Percentiles rank a stretch among this genome's conserved stretches.
These are phyloP conservation scores for Cebidichthys violaceus DNA, from an alignment of 2,113 vertebrate species.

Conservation along the genomic window DNA sequence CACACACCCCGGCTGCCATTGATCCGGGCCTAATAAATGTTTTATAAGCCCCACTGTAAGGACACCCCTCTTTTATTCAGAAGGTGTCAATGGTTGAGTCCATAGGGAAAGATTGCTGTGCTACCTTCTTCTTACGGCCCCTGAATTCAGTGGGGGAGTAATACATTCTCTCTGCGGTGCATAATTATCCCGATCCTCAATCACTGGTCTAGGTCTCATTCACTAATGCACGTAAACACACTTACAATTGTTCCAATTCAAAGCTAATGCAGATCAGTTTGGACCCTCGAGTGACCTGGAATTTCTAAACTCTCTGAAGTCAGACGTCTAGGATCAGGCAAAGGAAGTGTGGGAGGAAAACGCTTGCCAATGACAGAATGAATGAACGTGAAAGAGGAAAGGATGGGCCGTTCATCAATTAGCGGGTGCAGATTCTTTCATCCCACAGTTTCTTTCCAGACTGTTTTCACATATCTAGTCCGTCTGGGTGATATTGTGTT, in stretches of 20 bases:
- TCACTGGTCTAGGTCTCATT: not conserved
- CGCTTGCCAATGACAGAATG: slow-evolving; percentile 13
- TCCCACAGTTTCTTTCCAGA: slow-evolving; percentile 13
- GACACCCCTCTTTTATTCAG: slow-evolving; percentile 40
- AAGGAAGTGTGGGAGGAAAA: not conserved
- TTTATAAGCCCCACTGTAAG: slow-evolving; percentile 68
- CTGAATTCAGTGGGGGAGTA: slow-evolving; percentile 17
- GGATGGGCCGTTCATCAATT: slow-evolving; percentile 16
- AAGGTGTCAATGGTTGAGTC: slow-evolving; percentile 51
- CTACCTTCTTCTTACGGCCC: not conserved
- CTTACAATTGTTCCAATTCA: slow-evolving; percentile 40
- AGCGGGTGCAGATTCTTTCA: slow-evolving; percentile 9
- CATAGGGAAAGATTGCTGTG: slow-evolving; percentile 19
- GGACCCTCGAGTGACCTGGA: slow-evolving; percentile 17
- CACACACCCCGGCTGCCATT: slow-evolving; percentile 59
- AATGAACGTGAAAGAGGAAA: slow-evolving; percentile 30
- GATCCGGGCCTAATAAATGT: slow-evolving; percentile 72
- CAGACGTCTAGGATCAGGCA: not conserved
- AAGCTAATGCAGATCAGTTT: slow-evolving; percentile 20
- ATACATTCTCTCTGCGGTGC: slow-evolving; percentile 19
- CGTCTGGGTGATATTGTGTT: slow-evolving; percentile 1
- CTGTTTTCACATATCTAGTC: slow-evolving; percentile 2
- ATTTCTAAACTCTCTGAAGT: slow-evolving; percentile 35
- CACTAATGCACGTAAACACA: not conserved
- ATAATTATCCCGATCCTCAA: slow-evolving; percentile 18